Base-by-base conservation (phyloP, 2,797 vertebrate genomes). In the Antrozous pallidus region DNA sequence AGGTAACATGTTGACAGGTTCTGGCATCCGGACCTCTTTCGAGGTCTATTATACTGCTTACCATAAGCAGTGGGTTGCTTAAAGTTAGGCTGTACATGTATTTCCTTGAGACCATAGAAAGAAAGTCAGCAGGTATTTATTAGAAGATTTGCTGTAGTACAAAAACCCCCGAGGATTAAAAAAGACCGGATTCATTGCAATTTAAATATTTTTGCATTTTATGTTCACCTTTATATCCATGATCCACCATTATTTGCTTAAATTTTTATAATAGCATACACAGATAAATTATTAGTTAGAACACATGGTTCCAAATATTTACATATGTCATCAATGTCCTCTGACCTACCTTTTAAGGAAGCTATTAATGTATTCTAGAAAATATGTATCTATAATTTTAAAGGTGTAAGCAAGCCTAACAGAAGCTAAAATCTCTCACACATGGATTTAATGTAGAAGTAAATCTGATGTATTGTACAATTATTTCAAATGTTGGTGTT, bases 161-260 rank as follows among this genome's bases (percentile, higher is more conserved):
- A 92, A 80, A 84, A 95, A 95, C 93, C 58, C 65, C 88, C 28
- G 33, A 93, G 95, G 74, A 90, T 88, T 83, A n/a, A 74, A 90
- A 65, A 91, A 71, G 38, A 69, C 85, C 96, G 86, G 8, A 96
- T 96, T 94, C 85, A 85, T 94, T 96, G 93, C 95, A 91, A 97
- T 98, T 98, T 98, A 97, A 97, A 96, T 97, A 95, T 94, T 6
- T 47, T 83, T 97, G 94, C 80, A 88, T 97, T 97, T 97, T 96
- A 20, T 33, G 20, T 96, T 98, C 96, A 97, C 97, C 97, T 98
- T 97, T 97, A 89, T 96, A 49, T 93, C 8, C 85, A 16, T 89
- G 93, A 97, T 97, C 96, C 94, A 95, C 96, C 42, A 54, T 93
- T 98, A 96, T 98, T 98, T 98, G 97, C 95, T 95, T 97, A 93